Evolutionary conservation across 1,140 invertebrate genomes (phyloP), one percentile per base, ranked within the genome.

Genomic region (Hestina assimilis): DNA sequence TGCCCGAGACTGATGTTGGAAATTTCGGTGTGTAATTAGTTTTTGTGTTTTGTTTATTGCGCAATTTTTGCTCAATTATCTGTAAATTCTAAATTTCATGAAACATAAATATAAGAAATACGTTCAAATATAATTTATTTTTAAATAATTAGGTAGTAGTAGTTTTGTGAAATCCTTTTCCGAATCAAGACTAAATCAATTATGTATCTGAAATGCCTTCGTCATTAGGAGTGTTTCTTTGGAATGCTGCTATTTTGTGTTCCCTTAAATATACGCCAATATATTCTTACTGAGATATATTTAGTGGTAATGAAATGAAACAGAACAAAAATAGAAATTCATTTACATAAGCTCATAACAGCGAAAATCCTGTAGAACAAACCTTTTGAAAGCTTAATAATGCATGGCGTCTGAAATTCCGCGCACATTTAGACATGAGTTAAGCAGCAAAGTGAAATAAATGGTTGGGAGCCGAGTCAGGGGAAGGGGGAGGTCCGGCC

Each of bases 401-500:
- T 35, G 55, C 33, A 43, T 48, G 46, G 47, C 46, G 40, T 50
- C 47, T 58, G 55, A 58, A 58, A 58, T 50, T 58, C 55, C 55
- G 55, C 55, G 55, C 55, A 51, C 55, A 58, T 58, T 58, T 58
- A 58, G 55, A 58, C 46, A 58, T 58, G 47, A 58, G 55, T 58
- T 54, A 60, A 58, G 60, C 42, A 57, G 48, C 45, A 52, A 63
- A 59, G 61, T 64, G 56, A 60, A 63, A 69, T 70, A 66, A 71
- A 74, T 59, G 67, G 33, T 59, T 57, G 60, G 69, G 63, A 55
- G 76, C 47, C 50, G 62, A 26, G 52, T 52, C 60, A 12, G 55
- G 51, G 54, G 66, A 48, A 55, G 38, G 53, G 46, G 50, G 61
- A 64, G 66, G 69, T 70, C 71, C 79, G 82, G 81, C 69, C 80